Conservation (phyloP, 2,113 vertebrate genomes). For the Plectropomus leopardus region DNA sequence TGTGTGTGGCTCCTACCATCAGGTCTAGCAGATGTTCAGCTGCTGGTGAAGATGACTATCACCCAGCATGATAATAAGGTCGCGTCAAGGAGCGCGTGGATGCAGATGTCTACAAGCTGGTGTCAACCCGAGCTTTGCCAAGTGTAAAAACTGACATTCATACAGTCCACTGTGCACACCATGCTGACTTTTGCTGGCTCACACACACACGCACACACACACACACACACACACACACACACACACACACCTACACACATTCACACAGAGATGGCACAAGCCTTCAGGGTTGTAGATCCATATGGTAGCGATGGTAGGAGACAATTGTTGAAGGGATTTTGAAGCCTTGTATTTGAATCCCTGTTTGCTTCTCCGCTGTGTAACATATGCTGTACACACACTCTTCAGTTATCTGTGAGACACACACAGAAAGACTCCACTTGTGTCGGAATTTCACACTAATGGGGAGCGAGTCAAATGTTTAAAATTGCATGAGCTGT, state of each 20-base stretch:
- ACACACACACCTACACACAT: background rate
- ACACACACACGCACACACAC: background rate
- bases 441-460: background rate
- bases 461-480: background rate
- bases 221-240: background rate
- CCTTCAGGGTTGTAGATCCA: slow-evolving; percentile 47
- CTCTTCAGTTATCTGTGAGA: background rate
- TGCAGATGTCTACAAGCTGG: slow-evolving; percentile 57
- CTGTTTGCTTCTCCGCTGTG: slow-evolving; percentile 14
- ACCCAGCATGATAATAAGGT: slow-evolving; percentile 68
- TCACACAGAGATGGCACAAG: background rate
- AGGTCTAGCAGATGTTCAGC: slow-evolving; percentile 69
- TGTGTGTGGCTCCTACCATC: slow-evolving; percentile 23
- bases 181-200: background rate
- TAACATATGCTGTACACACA: slow-evolving; percentile 38
- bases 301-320: slow-evolving; percentile 34
- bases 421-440: background rate
- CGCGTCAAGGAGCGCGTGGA: slow-evolving; percentile 58
- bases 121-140: slow-evolving; percentile 32
- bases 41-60: slow-evolving; percentile 60
- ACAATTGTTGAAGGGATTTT: slow-evolving; percentile 32
- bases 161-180: slow-evolving; percentile 20
- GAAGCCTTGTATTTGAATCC: slow-evolving; percentile 14
- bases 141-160: slow-evolving; percentile 32
- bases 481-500: background rate